These are phyloP conservation scores for Vidua macroura DNA, from an alignment of 2,113 vertebrate species.

Conservation along the genomic window DNA sequence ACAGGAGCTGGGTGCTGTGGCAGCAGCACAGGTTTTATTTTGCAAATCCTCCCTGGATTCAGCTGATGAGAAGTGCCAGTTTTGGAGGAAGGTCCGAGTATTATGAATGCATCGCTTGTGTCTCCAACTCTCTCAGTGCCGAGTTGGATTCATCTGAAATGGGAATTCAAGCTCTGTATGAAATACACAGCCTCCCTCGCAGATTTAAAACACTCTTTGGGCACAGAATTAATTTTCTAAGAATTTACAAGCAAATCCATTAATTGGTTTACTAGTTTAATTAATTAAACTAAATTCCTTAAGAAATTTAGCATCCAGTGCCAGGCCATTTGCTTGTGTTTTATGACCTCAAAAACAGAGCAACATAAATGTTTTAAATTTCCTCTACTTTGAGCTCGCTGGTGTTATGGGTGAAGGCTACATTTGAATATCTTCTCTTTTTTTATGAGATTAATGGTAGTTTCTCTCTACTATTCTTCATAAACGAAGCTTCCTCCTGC, in stretches of 20 bases:
- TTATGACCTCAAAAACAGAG: background rate
- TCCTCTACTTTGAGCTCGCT: background rate
- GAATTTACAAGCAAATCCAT: constrained; percentile 60
- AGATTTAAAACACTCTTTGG: constrained; percentile 59
- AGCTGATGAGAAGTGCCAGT: background rate
- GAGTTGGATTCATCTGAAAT: background rate
- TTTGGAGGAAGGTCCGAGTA: background rate
- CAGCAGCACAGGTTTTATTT: background rate
- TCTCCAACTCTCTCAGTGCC: background rate
- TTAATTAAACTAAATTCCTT: constrained; percentile 52
- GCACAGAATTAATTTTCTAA: constrained; percentile 59
- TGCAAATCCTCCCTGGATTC: background rate
- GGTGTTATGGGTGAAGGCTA: accelerated
- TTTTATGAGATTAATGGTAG: constrained; percentile 7
- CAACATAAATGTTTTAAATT: constrained; percentile 23
- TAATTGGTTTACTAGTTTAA: constrained; percentile 64
- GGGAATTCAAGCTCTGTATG: constrained; percentile 6
- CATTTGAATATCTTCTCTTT: background rate
- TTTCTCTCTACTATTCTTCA: constrained; percentile 7
- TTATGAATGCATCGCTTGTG: background rate
- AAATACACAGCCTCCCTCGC: background rate
- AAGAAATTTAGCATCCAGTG: constrained; percentile 31
- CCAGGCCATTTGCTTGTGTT: constrained; percentile 36
- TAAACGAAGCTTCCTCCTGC: background rate
- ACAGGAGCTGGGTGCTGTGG: background rate